Evolutionary conservation across 2,888 invertebrate genomes (phyloP).

Genomic region (Mimachlamys varia): DNA sequence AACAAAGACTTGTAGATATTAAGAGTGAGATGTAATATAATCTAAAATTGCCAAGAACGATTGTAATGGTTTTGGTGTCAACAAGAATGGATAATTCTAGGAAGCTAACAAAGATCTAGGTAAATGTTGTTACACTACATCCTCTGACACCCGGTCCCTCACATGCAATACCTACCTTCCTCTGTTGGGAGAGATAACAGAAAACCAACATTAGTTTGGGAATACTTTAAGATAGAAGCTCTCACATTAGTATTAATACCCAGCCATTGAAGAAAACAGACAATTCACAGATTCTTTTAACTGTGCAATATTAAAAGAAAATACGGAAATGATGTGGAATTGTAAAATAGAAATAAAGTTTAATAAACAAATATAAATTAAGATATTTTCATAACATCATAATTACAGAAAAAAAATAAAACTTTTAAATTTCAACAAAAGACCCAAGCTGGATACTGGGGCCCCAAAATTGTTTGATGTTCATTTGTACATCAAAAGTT

Average conservation of each 20-base stretch:
- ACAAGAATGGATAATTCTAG: not conserved
- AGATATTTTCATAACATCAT: not conserved
- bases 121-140: not conserved
- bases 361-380: not conserved
- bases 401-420: not conserved
- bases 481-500: too few relatives aligned
- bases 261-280: not conserved
- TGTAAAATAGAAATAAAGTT: not conserved
- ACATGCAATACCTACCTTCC: constrained; percentile 28
- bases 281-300: not conserved
- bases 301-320: too few relatives aligned
- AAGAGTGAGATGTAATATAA: too few relatives aligned
- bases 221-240: not conserved
- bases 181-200: constrained; percentile 6
- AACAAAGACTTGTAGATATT: too few relatives aligned
- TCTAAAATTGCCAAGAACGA: too few relatives aligned
- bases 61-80: too few relatives aligned
- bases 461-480: too few relatives aligned
- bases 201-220: constrained; percentile 20
- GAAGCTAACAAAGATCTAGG: not conserved
- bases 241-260: not conserved
- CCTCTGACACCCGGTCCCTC: not conserved
- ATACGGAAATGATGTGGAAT: too few relatives aligned
- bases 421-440: too few relatives aligned
- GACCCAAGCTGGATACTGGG: too few relatives aligned